Percentiles rank a stretch among this genome's conserved stretches.
Conservation (phyloP, 1,140 invertebrate species). For the Drosophila auraria region DNA sequence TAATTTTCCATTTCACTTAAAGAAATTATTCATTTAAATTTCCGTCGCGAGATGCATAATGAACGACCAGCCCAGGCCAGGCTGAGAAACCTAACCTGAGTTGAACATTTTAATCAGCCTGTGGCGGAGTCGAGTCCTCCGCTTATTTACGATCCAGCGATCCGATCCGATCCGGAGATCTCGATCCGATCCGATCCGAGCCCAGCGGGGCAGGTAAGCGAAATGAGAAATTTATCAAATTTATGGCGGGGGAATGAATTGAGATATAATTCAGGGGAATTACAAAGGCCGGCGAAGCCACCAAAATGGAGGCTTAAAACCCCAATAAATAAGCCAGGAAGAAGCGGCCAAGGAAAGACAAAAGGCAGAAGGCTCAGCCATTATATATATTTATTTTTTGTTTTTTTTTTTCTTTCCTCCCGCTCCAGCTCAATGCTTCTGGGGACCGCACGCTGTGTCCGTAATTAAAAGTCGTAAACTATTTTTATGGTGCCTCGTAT, state of each 20-base stretch:
- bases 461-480: slow-evolving; percentile 82
- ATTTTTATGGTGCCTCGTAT: slow-evolving; percentile 76
- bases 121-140: slow-evolving; percentile 35
- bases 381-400: slow-evolving; percentile 33
- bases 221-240: slow-evolving; percentile 82
- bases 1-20: slow-evolving; percentile 66
- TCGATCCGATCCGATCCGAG: slow-evolving; percentile 21
- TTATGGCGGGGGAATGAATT: slow-evolving; percentile 74
- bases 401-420: slow-evolving; percentile 8
- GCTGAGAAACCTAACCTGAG: slow-evolving; percentile 61
- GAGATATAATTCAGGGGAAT: slow-evolving; percentile 81
- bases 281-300: slow-evolving; percentile 61
- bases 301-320: slow-evolving; percentile 78
- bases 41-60: slow-evolving; percentile 56
- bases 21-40: slow-evolving; percentile 72
- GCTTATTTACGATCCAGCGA: slow-evolving; percentile 67
- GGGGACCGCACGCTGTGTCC: slow-evolving; percentile 68
- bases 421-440: slow-evolving; percentile 27
- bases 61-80: slow-evolving; percentile 62
- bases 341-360: slow-evolving; percentile 19
- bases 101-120: slow-evolving; percentile 75
- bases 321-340: slow-evolving; percentile 63
- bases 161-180: slow-evolving; percentile 42
- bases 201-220: slow-evolving; percentile 66
- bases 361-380: slow-evolving; percentile 66